phyloP scores from a whole-genome alignment of 2,888 invertebrate genomes.

The Clepsis dumicolana region DNA sequence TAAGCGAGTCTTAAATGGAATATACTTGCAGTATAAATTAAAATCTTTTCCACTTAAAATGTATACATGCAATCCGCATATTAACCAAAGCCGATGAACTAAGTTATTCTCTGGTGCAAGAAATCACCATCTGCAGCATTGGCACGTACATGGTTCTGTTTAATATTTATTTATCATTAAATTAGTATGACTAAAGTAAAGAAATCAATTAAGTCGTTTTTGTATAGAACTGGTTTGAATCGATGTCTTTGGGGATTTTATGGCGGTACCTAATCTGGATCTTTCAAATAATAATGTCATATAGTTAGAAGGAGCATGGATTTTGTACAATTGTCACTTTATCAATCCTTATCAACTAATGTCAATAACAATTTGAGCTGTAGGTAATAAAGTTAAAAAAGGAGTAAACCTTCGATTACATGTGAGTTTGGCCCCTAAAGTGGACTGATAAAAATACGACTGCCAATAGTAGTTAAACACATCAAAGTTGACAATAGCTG shows the following conservation, averaged over 20 bases:
- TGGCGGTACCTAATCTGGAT: slow-evolving; percentile 42
- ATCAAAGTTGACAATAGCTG: too few relatives aligned
- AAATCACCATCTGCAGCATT: slow-evolving; percentile 64
- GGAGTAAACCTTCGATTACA: too few relatives aligned
- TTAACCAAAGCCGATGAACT: slow-evolving; percentile 8
- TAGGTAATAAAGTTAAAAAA: too few relatives aligned
- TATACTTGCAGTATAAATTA: slow-evolving; percentile 1
- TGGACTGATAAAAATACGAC: too few relatives aligned
- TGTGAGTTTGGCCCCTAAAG: too few relatives aligned
- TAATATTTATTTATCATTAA: slow-evolving; percentile 81
- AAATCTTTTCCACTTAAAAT: slow-evolving; percentile 9
- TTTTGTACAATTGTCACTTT: too few relatives aligned
- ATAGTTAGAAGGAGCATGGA: not conserved
- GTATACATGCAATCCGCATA: slow-evolving; percentile 4
- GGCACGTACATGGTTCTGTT: slow-evolving; percentile 72
- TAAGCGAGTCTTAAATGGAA: not conserved
- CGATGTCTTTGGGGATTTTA: slow-evolving; percentile 67
- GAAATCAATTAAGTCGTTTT: slow-evolving; percentile 80
- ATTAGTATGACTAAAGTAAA: slow-evolving; percentile 81
- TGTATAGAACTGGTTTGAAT: slow-evolving; percentile 65
- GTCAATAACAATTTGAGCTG: too few relatives aligned
- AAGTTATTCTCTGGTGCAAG: slow-evolving; percentile 24
- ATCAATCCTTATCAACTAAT: too few relatives aligned
- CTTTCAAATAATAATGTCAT: slow-evolving; percentile 1
- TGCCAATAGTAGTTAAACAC: too few relatives aligned